Base-by-base conservation (phyloP, 1,140 invertebrate species). In the Melitaea cinxia region DNA sequence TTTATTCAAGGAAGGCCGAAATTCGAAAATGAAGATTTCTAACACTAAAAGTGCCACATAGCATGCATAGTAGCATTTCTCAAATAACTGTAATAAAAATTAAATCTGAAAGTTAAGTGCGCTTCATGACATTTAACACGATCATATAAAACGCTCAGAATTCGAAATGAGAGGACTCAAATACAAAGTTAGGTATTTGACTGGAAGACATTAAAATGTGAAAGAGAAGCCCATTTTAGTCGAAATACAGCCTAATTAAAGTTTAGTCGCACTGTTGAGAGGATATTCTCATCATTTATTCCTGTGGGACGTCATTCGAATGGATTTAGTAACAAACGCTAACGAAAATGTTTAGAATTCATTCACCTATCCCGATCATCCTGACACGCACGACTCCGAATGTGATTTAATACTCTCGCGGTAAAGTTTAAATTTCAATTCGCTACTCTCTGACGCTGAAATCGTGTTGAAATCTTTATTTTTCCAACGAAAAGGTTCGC, bases 241-340 rank as follows among this genome's bases (percentile, higher is more conserved):
- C 65, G 70, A 83, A 83, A 85, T 84, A 82, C 72, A 88, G 80
- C 82, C 83, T 84, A 84, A 88, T 87, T 87, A 80, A 84, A 85
- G 77, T 84, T 85, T 78, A 80, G 74, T 67, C 10, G 63, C 69
- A 65, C 69, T 62, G 72, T 59, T 73, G 78, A 80, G 83, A 80
- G 77, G 72, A 76, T 80, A 68, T 12, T 62, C 78, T 82, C 75
- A 88, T 86, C 83, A 88, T 88, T 83, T 88, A 86, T 88, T 85
- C 77, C 75, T 61, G 68, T 39, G 71, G 77, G 72, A 75, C 83
- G 82, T 84, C 81, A 83, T 85, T 83, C 74, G 66, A 74, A 56
- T 58, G 78, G 77, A 83, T 82, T 85, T 85, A 78, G 79, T 69
- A 78, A 80, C 77, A 77, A 83, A 78, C 62, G 70, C 45, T 54